These are phyloP conservation scores for Calyptomena viridis DNA, from an alignment of 2,113 vertebrate species.

Conservation along the genomic window DNA sequence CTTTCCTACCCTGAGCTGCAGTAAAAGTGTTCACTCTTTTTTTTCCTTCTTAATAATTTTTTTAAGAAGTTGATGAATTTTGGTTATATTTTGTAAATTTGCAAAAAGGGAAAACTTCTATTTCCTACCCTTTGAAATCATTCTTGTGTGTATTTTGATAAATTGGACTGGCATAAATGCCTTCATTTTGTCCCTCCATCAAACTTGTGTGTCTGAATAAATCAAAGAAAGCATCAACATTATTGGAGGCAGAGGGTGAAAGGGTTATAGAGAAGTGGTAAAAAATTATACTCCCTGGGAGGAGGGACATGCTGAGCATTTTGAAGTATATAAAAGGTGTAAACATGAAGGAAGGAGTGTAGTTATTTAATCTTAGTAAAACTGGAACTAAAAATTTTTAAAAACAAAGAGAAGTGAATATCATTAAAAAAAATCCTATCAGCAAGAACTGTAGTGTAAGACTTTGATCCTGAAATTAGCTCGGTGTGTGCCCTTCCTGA, in stretches of 20 bases:
- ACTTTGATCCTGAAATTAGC: slow-evolving; percentile 46
- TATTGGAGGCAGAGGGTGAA: not conserved
- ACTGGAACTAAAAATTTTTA: not conserved
- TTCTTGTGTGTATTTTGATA: not conserved
- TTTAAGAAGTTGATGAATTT: not conserved
- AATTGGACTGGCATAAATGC: not conserved
- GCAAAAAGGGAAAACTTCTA: not conserved
- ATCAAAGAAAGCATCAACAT: slow-evolving; percentile 23
- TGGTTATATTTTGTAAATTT: slow-evolving; percentile 1
- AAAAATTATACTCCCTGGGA: slow-evolving; percentile 5
- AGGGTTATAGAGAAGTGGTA: not conserved
- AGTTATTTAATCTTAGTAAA: slow-evolving; percentile 22
- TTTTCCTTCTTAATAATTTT: not conserved
- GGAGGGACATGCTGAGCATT: slow-evolving; percentile 29
- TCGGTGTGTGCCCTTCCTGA: not conserved
- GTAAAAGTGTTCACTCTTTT: not conserved
- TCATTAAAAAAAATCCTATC: not conserved
- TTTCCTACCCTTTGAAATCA: slow-evolving; percentile 1
- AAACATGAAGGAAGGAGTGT: not conserved
- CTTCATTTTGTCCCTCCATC: not conserved
- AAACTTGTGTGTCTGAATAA: slow-evolving; percentile 28
- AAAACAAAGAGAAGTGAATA: not conserved
- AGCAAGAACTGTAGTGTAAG: not conserved
- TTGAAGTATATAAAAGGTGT: slow-evolving; percentile 30
- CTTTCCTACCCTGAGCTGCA: not conserved